These are phyloP conservation scores for Aethes cnicana DNA, from an alignment of 2,888 invertebrate genomes.

Conservation along the genomic window DNA sequence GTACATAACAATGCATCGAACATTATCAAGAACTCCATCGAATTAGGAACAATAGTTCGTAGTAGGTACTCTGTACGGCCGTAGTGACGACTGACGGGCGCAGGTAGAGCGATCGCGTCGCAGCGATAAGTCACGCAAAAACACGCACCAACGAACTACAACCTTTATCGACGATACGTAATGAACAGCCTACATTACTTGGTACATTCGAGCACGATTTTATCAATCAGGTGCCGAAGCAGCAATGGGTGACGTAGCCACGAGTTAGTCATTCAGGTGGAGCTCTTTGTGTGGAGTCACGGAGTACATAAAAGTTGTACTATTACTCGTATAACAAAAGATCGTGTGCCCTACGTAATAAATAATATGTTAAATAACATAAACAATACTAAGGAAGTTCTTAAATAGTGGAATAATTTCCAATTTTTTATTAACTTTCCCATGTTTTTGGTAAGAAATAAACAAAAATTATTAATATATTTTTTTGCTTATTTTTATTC, in stretches of 20 bases:
- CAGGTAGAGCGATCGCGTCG: constrained; percentile 46
- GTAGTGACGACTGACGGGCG: constrained; percentile 55
- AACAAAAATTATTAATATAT: too few relatives aligned
- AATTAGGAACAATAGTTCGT: constrained; percentile 65
- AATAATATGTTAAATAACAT: too few relatives aligned
- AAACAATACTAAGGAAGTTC: constrained; percentile 55
- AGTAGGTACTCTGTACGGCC: constrained; percentile 49
- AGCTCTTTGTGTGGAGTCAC: neutral
- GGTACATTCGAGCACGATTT: constrained; percentile 12
- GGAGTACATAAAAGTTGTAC: constrained; percentile 36
- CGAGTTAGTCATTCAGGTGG: neutral
- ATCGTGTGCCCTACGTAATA: constrained; percentile 45
- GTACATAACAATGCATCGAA: constrained; percentile 45
- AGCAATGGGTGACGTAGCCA: constrained; percentile 38
- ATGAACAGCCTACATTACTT: constrained; percentile 16
- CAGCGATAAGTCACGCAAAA: constrained; percentile 64
- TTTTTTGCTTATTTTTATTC: constrained; percentile 1
- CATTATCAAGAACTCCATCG: constrained; percentile 58
- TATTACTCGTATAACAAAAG: constrained; percentile 50
- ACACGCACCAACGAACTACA: constrained; percentile 36
- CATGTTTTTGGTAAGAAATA: too few relatives aligned
- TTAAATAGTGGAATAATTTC: too few relatives aligned
- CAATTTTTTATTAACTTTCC: too few relatives aligned
- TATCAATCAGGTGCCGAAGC: constrained; percentile 31
- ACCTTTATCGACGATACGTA: constrained; percentile 23